Evolutionary conservation across 2,888 invertebrate species (phyloP), one percentile per base, ranked within the genome.

Genomic region (Rhagophthalmus giganteus): DNA sequence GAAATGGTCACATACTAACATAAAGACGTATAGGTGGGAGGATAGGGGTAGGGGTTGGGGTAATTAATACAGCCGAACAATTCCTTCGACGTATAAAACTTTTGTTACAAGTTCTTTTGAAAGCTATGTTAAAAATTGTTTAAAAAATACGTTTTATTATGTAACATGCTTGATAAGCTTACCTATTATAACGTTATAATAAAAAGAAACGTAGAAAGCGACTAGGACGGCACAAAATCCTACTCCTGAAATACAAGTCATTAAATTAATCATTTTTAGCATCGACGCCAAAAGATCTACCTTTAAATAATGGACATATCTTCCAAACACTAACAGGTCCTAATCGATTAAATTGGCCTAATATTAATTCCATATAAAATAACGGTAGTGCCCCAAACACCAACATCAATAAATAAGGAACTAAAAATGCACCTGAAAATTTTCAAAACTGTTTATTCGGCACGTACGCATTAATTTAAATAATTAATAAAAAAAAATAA

Each of bases 151-250:
- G n/a, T n/a, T n/a, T n/a, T n/a, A n/a, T n/a, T n/a, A 44, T 12
- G 8, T 20, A 5, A 13, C 6, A 8, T 13, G 1, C 6, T 15
- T 12, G 3, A 4, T 15, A 10, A 69, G n/a, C 78, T 78, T 71
- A 83, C 83, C 89, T 64, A 91, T 89, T 64, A 91, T 90, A 42
- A 90, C 89, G 74, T 91, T 91, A 77, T 88, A 88, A 73, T 88
- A 88, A 73, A 88, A 88, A 0, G 87, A 87, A 8, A 88, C 86
- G 75, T 87, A 88, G 75, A 87, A 88, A 8, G 88, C 87, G 26
- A 88, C 86, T 73, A 88, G 79, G 27, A 88, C 87, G 10, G 87
- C 86, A 72, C 88, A 88, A 73, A 87, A 88, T 40, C 88, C 88
- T 20, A 88, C 86, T 61, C 88, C 88, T 87, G 74, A 9, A 24